Evolutionary conservation across 1,140 invertebrate species (phyloP).

Genomic region (Lamellibrachia luymesi): DNA sequence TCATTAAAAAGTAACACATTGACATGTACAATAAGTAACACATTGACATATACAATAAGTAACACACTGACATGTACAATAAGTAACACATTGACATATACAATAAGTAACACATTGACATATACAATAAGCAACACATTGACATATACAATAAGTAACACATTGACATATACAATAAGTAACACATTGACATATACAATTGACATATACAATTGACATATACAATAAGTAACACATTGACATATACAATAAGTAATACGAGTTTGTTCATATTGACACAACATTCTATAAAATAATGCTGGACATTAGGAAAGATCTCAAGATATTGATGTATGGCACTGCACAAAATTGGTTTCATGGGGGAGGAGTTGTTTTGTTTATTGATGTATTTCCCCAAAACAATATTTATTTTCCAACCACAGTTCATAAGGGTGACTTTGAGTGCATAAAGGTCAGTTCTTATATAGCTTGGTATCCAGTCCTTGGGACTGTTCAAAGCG

Average conservation of each 20-base stretch:
- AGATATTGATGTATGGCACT: too few relatives aligned
- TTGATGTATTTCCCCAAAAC: too few relatives aligned
- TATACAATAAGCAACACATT: too few relatives aligned
- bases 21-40: neutral
- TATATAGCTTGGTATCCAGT: too few relatives aligned
- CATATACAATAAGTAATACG: neutral
- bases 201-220: neutral
- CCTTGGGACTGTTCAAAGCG: too few relatives aligned
- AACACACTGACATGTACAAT: too few relatives aligned
- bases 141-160: neutral
- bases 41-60: neutral
- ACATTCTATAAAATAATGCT: neutral
- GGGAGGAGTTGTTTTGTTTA: too few relatives aligned
- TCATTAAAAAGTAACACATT: neutral
- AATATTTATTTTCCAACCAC: too few relatives aligned
- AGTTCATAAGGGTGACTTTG: too few relatives aligned
- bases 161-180: neutral
- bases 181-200: neutral
- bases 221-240: neutral
- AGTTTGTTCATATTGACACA: neutral
- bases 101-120: neutral
- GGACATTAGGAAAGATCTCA: too few relatives aligned
- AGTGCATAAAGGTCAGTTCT: too few relatives aligned
- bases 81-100: neutral
- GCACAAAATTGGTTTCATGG: too few relatives aligned